Percentiles rank a stretch among this genome's conserved stretches.
These are phyloP conservation scores for Solenodon paradoxus DNA, from an alignment of 2,113 vertebrate species.

Conservation along the genomic window DNA sequence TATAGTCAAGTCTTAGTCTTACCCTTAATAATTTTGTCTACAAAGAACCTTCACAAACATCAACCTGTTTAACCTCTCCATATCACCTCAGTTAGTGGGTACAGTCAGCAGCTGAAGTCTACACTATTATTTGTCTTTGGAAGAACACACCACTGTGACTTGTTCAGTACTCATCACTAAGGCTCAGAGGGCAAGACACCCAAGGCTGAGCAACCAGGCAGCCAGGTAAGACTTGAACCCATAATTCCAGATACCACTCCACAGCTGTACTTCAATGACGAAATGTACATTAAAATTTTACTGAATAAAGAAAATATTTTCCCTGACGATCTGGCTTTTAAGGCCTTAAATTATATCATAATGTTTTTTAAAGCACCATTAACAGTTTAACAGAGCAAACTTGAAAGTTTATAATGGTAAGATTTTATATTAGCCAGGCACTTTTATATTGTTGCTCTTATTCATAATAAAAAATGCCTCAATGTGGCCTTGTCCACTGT, in stretches of 20 bases:
- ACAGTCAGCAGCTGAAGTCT: neutral
- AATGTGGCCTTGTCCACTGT: conserved; percentile 73
- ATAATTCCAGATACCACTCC: neutral
- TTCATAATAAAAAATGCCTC: conserved; percentile 68
- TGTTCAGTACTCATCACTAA: neutral
- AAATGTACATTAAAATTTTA: neutral
- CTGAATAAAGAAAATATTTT: conserved; percentile 59
- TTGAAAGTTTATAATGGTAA: conserved; percentile 79
- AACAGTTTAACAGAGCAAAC: conserved; percentile 81
- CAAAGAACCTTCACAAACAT: neutral
- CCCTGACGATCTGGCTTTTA: conserved; percentile 35
- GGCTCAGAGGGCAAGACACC: neutral
- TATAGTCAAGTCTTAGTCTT: neutral
- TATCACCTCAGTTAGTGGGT: neutral
- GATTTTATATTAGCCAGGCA: conserved; percentile 78
- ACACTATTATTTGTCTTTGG: neutral
- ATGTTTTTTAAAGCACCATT: conserved; percentile 80
- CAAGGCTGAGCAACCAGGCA: neutral
- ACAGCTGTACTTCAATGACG: neutral
- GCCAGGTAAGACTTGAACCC: neutral
- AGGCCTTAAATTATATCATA: conserved; percentile 67
- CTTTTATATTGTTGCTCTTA: conserved; percentile 80
- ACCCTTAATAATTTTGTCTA: neutral
- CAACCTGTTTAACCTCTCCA: neutral
- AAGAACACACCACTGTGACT: neutral